Base-by-base conservation (phyloP, 1,140 invertebrate genomes). In the Lethrus apterus region DNA sequence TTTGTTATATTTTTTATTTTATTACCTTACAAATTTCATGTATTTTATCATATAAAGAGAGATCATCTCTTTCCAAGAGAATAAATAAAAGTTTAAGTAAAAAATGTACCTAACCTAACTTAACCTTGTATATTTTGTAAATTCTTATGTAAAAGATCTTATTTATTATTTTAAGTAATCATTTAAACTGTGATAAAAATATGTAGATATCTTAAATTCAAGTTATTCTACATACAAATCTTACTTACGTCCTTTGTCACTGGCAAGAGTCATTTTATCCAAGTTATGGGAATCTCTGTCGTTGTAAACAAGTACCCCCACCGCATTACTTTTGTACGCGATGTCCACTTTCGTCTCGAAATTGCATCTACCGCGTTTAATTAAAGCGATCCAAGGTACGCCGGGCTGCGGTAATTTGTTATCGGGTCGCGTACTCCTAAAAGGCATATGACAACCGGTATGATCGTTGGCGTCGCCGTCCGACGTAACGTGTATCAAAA, bases 301-400 rank as follows among this genome's bases (percentile, higher is more conserved):
- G 63, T 87, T 84, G 69, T 87, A 89, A 8, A 89, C 76, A 21
- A 89, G 75, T 10, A 86, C 79, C 0, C 79, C 86, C 0, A 74
- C 73, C 1, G 85, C 86, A 56, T 82, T 81, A 41, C 73, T 76
- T 23, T 69, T 65, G 59, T 75, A 77, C 10, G 84, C 83, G 65
- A 87, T 81, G 52, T 80, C 74, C 40, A 85, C 74, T 67, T 89
- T 89, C 33, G 78, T 74, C 58, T 85, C 80, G 60, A 86, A 86
- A 52, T 81, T 81, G 65, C 86, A 89, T 13, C 64, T 70, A 17
- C 85, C 86, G 11, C 84, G 65, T 51, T 77, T 74, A 2, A 88
- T 79, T 34, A 89, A 66, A 1, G 85, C 86, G 42, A 89, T 79
- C 84, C 85, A 89, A 0, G 79, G 72, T 14, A 74, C 70, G 0